Base-by-base conservation (phyloP, 2,113 vertebrate genomes). In the Lanius collurio region DNA sequence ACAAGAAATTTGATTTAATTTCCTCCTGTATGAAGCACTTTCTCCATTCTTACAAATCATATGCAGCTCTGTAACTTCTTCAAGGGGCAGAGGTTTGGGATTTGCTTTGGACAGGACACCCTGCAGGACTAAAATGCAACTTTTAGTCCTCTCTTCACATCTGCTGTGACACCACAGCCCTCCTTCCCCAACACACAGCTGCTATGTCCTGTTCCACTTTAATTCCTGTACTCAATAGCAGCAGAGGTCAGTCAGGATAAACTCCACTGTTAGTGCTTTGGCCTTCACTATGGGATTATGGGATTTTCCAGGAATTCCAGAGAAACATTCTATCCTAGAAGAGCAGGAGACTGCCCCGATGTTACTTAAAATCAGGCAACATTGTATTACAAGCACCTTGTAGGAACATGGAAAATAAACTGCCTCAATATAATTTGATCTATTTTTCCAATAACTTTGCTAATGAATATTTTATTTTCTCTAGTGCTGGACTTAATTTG, bases 381-480 rank as follows among this genome's bases (percentile, higher is more conserved):
- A 17, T 1, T 41, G 44, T 60, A 76, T 86, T 87, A 71, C 35
- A 82, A 83, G 49, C 56, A 83, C 56, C 90, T 93, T 87, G 69
- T 27, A 85, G 56, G 74, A 89, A 55, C 73, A 87, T 5, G 27
- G 95, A 76, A 93, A 92, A 97, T 68, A 89, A 94, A 96, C 77
- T 87, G 80, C 65, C 70, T 95, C 93, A 96, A 97, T 97, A 91
- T 93, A 89, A 87, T 76, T 91, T 97, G 97, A 97, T 97, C 73
- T 95, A 97, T 92, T 92, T 95, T 94, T 97, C 90, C 91, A 97
- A 97, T 97, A 97, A 97, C 67, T 71, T 93, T 67, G 71, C 93
- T 92, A 97, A 97, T 97, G 92, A 97, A 97, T 97, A 97, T 96
- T 97, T 97, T 95, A 97, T 96, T 97, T 97, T 92, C 80, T 52